Base-by-base conservation (phyloP, 2,888 invertebrate genomes). In the Pristionchus arcanus region DNA sequence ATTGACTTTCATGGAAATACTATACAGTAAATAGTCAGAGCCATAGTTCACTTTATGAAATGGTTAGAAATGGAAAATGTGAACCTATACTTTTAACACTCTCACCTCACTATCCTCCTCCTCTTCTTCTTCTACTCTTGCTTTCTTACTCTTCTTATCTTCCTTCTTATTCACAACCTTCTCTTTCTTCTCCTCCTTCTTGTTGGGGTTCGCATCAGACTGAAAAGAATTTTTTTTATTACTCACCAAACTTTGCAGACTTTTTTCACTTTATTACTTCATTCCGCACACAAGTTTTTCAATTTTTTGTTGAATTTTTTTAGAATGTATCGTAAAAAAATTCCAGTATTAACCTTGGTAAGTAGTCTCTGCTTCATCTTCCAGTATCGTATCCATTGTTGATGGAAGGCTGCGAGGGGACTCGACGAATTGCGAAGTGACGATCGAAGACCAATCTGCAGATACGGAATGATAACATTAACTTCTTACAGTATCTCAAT, bases 351-450 rank as follows among this genome's bases (percentile, higher is more conserved):
- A 15, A 89, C 89, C 89, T 77, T 81, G 0, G 42, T 89, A 7
- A 89, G 34, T 42, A 89, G 25, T 66, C 89, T 84, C 55, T 92
- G 91, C 90, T 92, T 92, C 90, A 91, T 90, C 91, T 93, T 93
- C 93, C 93, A 93, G 31, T 91, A 91, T 84, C 92, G 91, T 87
- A 92, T 91, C 93, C 92, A 92, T 87, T 92, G 91, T 21, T 92
- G 71, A 83, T 93, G 92, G 90, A 91, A 93, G 42, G 90, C n/a
- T 4, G 91, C 91, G 66, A 93, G 90, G 31, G 93, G 93, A 74
- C 91, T 91, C 37, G 92, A 91, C 15, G 92, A 91, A 55, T 91
- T 90, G 81, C 91, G 92, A 90, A 93, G 91, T 2, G 90, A 91
- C 55, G 91, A 91, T 28, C 91, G 90, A 34, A 91, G 90, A 55